Base-by-base conservation (phyloP, 2,113 vertebrate genomes). In the Chaetorhynchus papuensis region DNA sequence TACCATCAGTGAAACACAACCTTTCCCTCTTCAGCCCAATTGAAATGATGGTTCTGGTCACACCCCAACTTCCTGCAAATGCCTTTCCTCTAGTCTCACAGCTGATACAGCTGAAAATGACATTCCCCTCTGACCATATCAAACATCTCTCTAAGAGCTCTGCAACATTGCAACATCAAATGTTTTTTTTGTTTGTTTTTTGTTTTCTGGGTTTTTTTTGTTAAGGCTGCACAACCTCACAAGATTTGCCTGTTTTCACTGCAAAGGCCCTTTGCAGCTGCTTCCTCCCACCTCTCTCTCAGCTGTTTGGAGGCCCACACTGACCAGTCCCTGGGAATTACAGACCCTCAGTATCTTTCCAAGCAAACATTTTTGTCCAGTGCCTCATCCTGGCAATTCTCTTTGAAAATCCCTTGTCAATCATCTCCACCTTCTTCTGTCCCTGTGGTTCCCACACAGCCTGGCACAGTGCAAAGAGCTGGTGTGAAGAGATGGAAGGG, bases 381-480 rank as follows among this genome's bases (percentile, higher is more conserved):
- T 22, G 28, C 54, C 50, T 78, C 11, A 1, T 37, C 33, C 54
- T 54, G 45, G 33, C 60, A 69, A 49, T 10, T 50, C 19, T 31
- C 44, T 56, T 47, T 13, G 5, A 41, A 89, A 83, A 70, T 65
- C 41, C 45, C 33, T 56, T 19, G 5, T 31, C 44, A 15, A 33
- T 83, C 16, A 69, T 28, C 49, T 49, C 19, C 35, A 26, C 47
- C 27, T 27, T 23, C 69, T 54, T 47, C 70, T 47, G 6, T 21
- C 41, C 33, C 60, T 0, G 0, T 1, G 2, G 21, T 19, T 78
- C 39, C 49, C 9, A 2, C 44, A 35, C 37, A 79, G 56, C 35
- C 65, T 59, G 33, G 30, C 2, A 3, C n/a, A 59, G 23, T 2
- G 18, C 39, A 33, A n/a, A 72, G 44, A 53, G n/a, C 28, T 33